Evolutionary conservation across 1,140 invertebrate genomes (phyloP), one percentile per base, ranked within the genome.

Genomic region (Zaprionus ornatus): DNA sequence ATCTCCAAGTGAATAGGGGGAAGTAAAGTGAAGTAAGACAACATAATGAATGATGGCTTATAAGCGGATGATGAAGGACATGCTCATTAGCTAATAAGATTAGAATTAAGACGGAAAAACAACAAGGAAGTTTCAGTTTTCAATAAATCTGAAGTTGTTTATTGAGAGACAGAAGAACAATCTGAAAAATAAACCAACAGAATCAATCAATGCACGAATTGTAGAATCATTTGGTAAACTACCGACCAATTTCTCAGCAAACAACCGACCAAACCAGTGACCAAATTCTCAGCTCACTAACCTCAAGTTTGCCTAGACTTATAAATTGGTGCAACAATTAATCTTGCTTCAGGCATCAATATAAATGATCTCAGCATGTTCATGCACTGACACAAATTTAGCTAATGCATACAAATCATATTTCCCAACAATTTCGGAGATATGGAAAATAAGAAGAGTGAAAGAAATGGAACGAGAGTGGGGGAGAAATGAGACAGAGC

Each of bases 381-480:
- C 64, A 69, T 50, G 52, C 25, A 57, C 82, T 67, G 79, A 74
- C 72, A 73, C 29, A 67, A 32, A 74, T 62, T 77, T 61, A 65
- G 59, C 71, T 79, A 86, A 87, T 87, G 80, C 81, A 77, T 78
- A 88, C 84, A 87, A 88, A 87, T 87, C 84, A 87, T 88, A 87
- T 88, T 84, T 45, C 80, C 68, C 60, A 55, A 66, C 66, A 88
- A 84, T 61, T 56, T 61, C 57, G 54, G 55, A 25, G 63, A 42
- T 50, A 32, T 37, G 25, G 12, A 55, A 25, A 62, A n/a, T 23
- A 10, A 17, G 12, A 10, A 10, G 55, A 19, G 7, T 25, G 57
- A 59, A 12, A 25, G 13, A 21, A 45, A 4, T n/a, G 15, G n/a
- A 27, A 10, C 1, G 7, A 29, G 27, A 27, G 25, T 27, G 25